These are phyloP conservation scores for Eufriesea mexicana DNA, from an alignment of 1,140 invertebrate genomes.

Conservation along the genomic window DNA sequence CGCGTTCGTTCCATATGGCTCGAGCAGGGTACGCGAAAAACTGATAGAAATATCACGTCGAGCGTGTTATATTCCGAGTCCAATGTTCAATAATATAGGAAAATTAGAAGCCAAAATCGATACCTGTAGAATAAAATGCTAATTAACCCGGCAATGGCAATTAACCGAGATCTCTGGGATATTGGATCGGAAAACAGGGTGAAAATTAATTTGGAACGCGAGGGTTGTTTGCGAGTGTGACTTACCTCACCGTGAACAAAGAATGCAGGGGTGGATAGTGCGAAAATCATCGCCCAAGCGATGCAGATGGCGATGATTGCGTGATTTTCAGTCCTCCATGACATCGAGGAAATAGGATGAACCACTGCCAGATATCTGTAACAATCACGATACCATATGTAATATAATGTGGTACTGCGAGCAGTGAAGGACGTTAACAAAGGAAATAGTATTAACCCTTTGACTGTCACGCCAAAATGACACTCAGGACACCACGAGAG, in stretches of 20 bases:
- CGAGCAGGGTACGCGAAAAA: neutral
- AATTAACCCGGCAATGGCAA: neutral
- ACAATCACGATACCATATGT: neutral
- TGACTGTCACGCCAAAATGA: too few relatives aligned
- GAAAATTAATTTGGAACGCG: neutral
- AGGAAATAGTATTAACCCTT: too few relatives aligned
- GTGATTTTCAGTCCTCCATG: slow-evolving; percentile 92
- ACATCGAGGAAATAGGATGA: slow-evolving; percentile 95
- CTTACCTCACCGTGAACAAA: slow-evolving; percentile 90
- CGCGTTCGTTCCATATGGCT: neutral
- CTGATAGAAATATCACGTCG: neutral
- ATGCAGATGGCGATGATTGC: slow-evolving; percentile 90
- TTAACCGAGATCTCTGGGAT: too few relatives aligned
- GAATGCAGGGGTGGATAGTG: slow-evolving; percentile 89
- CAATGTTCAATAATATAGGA: neutral
- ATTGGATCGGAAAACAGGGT: too few relatives aligned
- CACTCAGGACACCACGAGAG: too few relatives aligned
- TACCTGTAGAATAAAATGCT: neutral
- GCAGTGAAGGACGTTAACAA: too few relatives aligned
- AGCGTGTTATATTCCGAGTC: neutral
- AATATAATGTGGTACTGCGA: too few relatives aligned
- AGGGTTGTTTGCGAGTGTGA: neutral
- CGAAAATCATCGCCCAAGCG: slow-evolving; percentile 91
- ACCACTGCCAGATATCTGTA: slow-evolving; percentile 94
- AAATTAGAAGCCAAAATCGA: neutral